Conservation (phyloP, 92 coral and sea anemone species). For the Pocillopora grandis region DNA sequence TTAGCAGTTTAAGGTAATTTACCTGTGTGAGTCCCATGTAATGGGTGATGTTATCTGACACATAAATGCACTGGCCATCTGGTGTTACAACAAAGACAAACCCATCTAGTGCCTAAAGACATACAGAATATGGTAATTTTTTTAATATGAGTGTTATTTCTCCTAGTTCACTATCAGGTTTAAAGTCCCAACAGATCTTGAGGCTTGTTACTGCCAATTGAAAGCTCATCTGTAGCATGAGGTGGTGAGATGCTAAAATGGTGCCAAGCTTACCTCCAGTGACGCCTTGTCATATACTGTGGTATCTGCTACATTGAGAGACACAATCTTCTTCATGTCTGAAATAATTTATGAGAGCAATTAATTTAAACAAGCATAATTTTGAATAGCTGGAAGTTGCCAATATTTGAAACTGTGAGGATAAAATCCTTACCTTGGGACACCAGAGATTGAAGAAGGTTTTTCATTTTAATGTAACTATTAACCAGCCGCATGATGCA, state of each 20-base stretch:
- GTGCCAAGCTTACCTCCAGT: conserved; percentile 58
- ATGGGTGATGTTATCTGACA: conserved; percentile 87
- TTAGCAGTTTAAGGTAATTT: conserved; percentile 2
- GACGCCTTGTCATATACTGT: conserved; percentile 63
- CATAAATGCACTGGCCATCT: conserved; percentile 92
- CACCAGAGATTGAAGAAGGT: conserved; percentile 68
- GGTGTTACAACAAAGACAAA: conserved; percentile 98
- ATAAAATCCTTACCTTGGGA: conserved; percentile 61
- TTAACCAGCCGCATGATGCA: conserved; percentile 98
- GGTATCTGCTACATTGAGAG: conserved; percentile 31
- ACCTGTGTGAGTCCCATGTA: conserved; percentile 98
- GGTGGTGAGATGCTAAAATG: neutral
- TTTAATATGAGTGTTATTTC: neutral
- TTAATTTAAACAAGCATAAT: neutral
- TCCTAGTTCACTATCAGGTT: no score
- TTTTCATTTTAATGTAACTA: conserved; percentile 96
- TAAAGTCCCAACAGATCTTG: no score
- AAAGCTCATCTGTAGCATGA: neutral
- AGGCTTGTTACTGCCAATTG: no score
- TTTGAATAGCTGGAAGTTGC: no score
- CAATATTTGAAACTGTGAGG: no score
- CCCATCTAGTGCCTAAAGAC: conserved; percentile 94
- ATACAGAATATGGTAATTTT: neutral
- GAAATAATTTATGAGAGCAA: neutral
- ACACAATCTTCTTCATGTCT: conserved; percentile 62